These are phyloP conservation scores for Ranitomeya variabilis DNA, from an alignment of 2,113 vertebrate genomes.

Conservation along the genomic window DNA sequence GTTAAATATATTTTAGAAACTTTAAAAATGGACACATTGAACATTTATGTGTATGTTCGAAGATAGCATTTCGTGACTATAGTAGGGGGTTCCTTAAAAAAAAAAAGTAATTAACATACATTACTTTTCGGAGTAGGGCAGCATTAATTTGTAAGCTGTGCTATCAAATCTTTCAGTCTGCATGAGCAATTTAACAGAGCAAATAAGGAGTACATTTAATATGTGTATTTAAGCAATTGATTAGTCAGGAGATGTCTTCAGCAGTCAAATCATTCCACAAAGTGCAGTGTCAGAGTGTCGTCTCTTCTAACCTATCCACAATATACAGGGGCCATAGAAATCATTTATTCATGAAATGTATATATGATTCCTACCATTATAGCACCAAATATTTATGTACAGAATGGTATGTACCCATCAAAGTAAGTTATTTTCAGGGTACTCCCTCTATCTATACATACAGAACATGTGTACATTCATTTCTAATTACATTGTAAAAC, in stretches of 20 bases:
- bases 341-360: not conserved
- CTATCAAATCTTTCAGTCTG: slow-evolving; percentile 28
- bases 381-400: no score
- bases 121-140: not conserved
- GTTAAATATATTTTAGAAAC: no score
- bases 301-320: not conserved
- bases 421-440: no score
- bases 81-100: not conserved
- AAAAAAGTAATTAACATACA: not conserved
- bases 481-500: no score
- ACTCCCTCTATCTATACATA: no score
- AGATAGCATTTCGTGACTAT: not conserved
- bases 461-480: no score
- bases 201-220: slow-evolving; percentile 43
- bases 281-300: not conserved
- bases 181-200: slow-evolving; percentile 41
- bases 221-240: slow-evolving; percentile 53
- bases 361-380: not conserved
- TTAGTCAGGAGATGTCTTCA: slow-evolving; percentile 32
- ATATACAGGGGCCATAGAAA: not conserved
- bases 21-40: no score
- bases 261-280: not conserved
- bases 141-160: slow-evolving; percentile 8
- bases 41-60: not conserved
- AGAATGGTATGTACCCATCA: no score